A percentile compares a stretch with the other conserved stretches of the same genome.
Conservation (phyloP, 2,888 invertebrate species). For the Watsonalla binaria region DNA sequence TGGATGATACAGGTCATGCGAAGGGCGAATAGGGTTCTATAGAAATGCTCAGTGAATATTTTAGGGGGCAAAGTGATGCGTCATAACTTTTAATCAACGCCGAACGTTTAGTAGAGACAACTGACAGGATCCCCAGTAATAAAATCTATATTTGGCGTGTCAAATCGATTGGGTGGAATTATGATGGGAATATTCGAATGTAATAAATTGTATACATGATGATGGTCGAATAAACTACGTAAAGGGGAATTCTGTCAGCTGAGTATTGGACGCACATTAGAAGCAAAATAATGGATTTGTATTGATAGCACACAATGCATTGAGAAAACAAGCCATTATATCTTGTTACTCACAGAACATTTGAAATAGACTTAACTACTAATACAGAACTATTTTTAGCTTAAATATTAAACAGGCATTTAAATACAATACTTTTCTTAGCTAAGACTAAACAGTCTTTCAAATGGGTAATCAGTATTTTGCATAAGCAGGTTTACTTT, state of each 20-base stretch:
- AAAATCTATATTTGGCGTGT: constrained; percentile 53
- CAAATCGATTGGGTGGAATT: constrained; percentile 57
- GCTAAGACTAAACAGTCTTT: too few species aligned
- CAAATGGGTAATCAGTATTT: too few species aligned
- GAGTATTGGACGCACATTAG: constrained; percentile 1
- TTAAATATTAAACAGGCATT: too few species aligned
- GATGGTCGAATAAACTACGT: constrained; percentile 44
- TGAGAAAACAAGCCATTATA: neutral
- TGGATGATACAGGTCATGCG: constrained; percentile 46
- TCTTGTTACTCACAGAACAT: neutral
- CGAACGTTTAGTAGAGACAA: constrained; percentile 57
- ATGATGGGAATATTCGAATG: constrained; percentile 31
- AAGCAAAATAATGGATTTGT: neutral
- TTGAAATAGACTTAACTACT: too few species aligned
- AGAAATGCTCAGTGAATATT: constrained; percentile 39
- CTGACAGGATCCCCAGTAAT: constrained; percentile 36
- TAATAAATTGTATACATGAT: constrained; percentile 51
- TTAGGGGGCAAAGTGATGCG: constrained; percentile 56
- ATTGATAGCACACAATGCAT: neutral
- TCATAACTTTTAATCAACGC: constrained; percentile 76
- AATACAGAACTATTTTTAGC: too few species aligned
- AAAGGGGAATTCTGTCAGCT: constrained; percentile 35
- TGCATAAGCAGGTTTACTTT: too few species aligned
- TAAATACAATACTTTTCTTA: too few species aligned
- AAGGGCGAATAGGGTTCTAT: constrained; percentile 51